Evolutionary conservation across 2,797 vertebrate genomes (phyloP), one percentile per base, ranked within the genome.

Genomic region (Sciurus vulgaris): DNA sequence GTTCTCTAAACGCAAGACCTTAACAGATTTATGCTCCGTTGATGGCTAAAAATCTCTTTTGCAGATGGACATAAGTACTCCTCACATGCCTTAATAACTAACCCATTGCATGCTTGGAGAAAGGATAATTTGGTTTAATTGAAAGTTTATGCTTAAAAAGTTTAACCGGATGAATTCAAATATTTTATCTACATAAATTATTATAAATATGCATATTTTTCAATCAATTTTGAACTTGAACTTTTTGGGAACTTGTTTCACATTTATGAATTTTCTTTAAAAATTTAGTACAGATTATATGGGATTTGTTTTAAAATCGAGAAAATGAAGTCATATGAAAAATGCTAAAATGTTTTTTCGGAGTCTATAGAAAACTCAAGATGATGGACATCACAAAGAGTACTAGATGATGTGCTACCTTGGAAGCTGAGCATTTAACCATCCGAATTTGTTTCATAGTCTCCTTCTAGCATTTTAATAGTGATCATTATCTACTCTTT

Each of bases 401-500:
- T 26, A 56, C 11, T 78, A 54, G 41, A 89, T 38, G 22, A 18
- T 82, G 35, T 47, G 35, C 33, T 82, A 38, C n/a, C 28, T 28
- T 82, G 28, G n/a, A 89, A 88, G n/a, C 85, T 93, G 59, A 93
- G 51, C n/a, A n/a, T 72, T 93, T 94, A 96, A 78, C 35, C 61
- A 65, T 79, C 59, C 91, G 82, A 77, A 92, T 76, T 95, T 73
- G 84, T 89, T 94, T 83, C 11, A 69, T 72, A 81, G 35, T 77
- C 49, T 89, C 30, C 35, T 88, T 78, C 61, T 61, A 92, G 49
- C 94, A 86, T 92, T 84, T 86, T 95, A 95, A 89, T 92, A 94
- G 65, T 49, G 70, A 88, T 95, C 26, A 89, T 95, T 94, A 63
- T 72, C 56, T 85, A 86, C 28, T 2, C 38, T 76, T 89, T 94